These are phyloP conservation scores for Akabosia matsudoensis DNA, from an alignment of 1,140 invertebrate genomes.

Conservation along the genomic window DNA sequence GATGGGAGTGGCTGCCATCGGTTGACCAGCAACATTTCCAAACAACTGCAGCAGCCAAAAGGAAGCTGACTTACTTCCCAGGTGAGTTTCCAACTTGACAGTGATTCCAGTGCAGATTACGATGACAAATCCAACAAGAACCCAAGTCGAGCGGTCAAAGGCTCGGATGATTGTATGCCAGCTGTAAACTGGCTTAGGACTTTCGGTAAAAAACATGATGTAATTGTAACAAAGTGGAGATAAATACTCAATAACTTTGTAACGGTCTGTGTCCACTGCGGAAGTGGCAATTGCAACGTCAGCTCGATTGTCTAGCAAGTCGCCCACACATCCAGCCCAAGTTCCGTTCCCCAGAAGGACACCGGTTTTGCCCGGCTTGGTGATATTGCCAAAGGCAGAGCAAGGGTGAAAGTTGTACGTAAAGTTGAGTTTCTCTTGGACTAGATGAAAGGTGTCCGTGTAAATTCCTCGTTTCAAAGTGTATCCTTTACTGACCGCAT, in stretches of 20 bases:
- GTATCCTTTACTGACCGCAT: background rate
- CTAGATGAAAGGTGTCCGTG: background rate
- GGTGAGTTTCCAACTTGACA: background rate
- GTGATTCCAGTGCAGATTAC: background rate
- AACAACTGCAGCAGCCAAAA: background rate
- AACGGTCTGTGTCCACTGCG: background rate
- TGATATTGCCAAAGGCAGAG: background rate
- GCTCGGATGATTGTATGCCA: background rate
- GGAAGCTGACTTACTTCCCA: background rate
- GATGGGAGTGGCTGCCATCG: background rate
- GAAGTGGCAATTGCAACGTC: background rate
- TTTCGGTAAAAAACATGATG: background rate
- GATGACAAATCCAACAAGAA: background rate
- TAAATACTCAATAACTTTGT: background rate
- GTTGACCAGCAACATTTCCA: background rate
- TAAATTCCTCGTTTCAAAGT: background rate
- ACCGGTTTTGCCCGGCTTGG: background rate
- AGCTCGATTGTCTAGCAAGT: background rate
- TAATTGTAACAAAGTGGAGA: background rate
- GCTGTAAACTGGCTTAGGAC: background rate
- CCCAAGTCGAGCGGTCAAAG: background rate
- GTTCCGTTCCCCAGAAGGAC: background rate
- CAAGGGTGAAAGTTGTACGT: background rate
- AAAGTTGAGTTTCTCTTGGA: slow-evolving; percentile 5
- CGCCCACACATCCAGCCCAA: background rate